Percentiles rank a stretch among this genome's conserved stretches.
Evolutionary conservation across 2,888 invertebrate genomes (phyloP).

Genomic region (Sarcophaga caerulescens): DNA sequence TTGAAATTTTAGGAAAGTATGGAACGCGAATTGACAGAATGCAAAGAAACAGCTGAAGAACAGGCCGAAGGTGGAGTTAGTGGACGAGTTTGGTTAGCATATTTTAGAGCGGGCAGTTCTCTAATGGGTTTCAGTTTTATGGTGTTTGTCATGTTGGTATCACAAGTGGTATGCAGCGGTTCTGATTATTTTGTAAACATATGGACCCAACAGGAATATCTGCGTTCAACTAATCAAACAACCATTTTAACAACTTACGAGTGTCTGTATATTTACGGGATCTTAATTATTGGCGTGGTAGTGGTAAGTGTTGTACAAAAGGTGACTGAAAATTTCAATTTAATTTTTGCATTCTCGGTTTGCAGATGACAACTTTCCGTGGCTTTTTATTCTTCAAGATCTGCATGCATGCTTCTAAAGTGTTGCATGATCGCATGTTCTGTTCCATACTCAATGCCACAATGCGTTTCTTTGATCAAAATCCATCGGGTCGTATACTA

Average conservation of each 20-base stretch:
- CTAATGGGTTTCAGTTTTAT: constrained; percentile 81
- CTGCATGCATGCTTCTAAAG: constrained; percentile 88
- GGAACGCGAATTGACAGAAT: constrained; percentile 73
- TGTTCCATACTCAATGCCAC: constrained; percentile 87
- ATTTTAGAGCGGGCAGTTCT: constrained; percentile 82
- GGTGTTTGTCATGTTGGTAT: constrained; percentile 81
- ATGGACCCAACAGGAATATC: constrained; percentile 82
- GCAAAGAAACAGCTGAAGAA: constrained; percentile 79
- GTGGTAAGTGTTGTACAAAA: constrained; percentile 72
- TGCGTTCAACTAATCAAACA: constrained; percentile 74
- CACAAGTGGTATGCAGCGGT: constrained; percentile 83
- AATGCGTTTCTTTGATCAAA: constrained; percentile 92
- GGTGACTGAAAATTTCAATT: not conserved
- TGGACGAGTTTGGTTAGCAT: constrained; percentile 80
- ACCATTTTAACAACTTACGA: constrained; percentile 77
- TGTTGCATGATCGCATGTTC: constrained; percentile 93
- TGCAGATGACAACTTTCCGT: constrained; percentile 82
- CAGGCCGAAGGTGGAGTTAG: constrained; percentile 81
- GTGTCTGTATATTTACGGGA: constrained; percentile 80
- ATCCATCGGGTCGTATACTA: constrained; percentile 89
- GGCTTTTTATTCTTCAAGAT: constrained; percentile 88
- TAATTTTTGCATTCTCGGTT: not conserved
- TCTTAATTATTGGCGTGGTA: constrained; percentile 78
- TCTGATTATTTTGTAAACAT: constrained; percentile 85
- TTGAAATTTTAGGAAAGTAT: constrained; percentile 72